Evolutionary conservation across 2,888 invertebrate genomes (phyloP).

Genomic region (Lobophora halterata): DNA sequence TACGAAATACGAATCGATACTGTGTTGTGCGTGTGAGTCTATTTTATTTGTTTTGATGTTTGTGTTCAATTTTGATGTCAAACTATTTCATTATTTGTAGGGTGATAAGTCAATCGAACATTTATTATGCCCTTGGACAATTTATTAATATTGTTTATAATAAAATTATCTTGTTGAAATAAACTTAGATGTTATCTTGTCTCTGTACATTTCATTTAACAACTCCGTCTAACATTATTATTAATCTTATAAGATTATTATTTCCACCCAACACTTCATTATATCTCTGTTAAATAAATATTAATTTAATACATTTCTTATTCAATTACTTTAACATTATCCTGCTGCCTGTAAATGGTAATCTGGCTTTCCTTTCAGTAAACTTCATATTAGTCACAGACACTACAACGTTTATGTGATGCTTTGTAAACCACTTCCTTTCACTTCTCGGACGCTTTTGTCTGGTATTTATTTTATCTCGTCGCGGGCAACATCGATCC

Average conservation of each 20-base stretch:
- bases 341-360: too few species aligned
- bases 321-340: too few species aligned
- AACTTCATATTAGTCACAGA: slow-evolving; percentile 26
- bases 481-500: slow-evolving; percentile 27
- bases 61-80: slow-evolving; percentile 17
- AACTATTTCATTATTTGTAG: slow-evolving; percentile 14
- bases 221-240: too few species aligned
- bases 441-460: slow-evolving; percentile 27
- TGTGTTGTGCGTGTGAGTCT: slow-evolving; percentile 25
- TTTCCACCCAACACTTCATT: too few species aligned
- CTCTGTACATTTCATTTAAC: too few species aligned
- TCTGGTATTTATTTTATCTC: slow-evolving; percentile 32
- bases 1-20: slow-evolving; percentile 30
- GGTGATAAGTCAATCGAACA: neutral
- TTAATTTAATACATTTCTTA: too few species aligned
- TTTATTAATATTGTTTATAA: too few species aligned
- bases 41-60: slow-evolving; percentile 26
- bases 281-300: too few species aligned
- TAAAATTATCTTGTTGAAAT: too few species aligned
- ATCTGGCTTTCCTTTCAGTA: slow-evolving; percentile 18
- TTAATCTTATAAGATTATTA: too few species aligned
- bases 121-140: neutral
- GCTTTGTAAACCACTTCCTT: slow-evolving; percentile 30
- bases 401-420: slow-evolving; percentile 27
- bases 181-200: too few species aligned